phyloP scores from a whole-genome alignment of 2,113 vertebrate genomes.

The Nycticorax nycticorax region DNA sequence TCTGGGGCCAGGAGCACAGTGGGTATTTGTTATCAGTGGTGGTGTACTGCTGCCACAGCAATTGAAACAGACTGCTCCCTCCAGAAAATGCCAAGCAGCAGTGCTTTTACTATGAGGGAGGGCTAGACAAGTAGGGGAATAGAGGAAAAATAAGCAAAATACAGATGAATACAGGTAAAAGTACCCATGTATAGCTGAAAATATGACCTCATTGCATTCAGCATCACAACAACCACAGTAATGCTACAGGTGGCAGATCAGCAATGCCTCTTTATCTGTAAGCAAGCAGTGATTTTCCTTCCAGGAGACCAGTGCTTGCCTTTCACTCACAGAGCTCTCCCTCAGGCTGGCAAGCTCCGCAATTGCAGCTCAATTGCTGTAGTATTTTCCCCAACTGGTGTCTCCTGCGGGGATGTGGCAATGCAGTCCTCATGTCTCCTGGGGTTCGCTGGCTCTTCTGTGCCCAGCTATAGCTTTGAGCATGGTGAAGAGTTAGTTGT shows the following conservation, averaged over 20 bases:
- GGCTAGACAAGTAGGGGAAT: background rate
- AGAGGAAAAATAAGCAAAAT: background rate
- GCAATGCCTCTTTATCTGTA: background rate
- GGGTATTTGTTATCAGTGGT: background rate
- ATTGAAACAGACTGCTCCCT: constrained; percentile 36
- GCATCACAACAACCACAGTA: background rate
- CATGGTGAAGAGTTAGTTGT: background rate
- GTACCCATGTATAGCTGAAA: background rate
- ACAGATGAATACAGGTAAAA: background rate
- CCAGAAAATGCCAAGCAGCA: background rate
- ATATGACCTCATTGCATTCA: background rate
- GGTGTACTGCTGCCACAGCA: background rate
- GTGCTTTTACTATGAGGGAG: background rate
- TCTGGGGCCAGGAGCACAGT: background rate
- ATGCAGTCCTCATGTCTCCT: background rate
- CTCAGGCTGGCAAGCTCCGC: background rate
- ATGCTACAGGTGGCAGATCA: background rate
- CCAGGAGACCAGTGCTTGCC: background rate
- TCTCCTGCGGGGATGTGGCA: background rate
- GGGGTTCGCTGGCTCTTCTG: background rate
- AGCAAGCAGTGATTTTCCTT: background rate
- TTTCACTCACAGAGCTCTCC: background rate
- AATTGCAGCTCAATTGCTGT: background rate
- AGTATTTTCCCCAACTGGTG: background rate
- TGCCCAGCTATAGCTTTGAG: background rate